phyloP scores from a whole-genome alignment of 2,888 invertebrate species.

The Nemoura dubitans region DNA sequence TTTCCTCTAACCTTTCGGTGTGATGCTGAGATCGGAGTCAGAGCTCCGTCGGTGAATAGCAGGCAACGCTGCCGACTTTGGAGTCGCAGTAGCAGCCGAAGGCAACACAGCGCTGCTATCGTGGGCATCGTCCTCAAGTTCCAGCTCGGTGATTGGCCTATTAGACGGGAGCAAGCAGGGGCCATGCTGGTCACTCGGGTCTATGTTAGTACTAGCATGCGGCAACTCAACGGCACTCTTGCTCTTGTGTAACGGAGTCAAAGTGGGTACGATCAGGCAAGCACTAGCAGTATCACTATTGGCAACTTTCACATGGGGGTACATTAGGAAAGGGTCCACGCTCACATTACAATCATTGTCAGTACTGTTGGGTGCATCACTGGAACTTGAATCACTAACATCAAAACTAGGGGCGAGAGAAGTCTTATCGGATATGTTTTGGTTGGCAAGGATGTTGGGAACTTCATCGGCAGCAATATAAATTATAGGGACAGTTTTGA shows the following conservation, averaged over 20 bases:
- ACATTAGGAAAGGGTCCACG: background rate
- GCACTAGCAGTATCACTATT: background rate
- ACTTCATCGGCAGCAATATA: background rate
- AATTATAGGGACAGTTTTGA: background rate
- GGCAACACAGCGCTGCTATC: constrained; percentile 28
- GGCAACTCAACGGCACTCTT: constrained; percentile 48
- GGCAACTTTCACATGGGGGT: background rate
- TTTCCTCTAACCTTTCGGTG: constrained; percentile 81
- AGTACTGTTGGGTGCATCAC: background rate
- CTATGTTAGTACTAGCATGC: constrained; percentile 33
- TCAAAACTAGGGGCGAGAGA: background rate
- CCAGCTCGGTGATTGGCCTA: constrained; percentile 56
- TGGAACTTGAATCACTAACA: background rate
- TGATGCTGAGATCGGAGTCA: constrained; percentile 92
- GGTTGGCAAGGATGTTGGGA: background rate
- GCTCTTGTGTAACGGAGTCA: constrained; percentile 51
- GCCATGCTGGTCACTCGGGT: constrained; percentile 55
- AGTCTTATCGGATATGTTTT: background rate
- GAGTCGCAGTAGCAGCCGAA: constrained; percentile 62
- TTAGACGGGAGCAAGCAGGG: constrained; percentile 58
- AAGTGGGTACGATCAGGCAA: constrained; percentile 19
- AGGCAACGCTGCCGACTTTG: constrained; percentile 60
- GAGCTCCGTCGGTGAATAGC: constrained; percentile 82
- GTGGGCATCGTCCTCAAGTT: constrained; percentile 42
- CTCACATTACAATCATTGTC: background rate